Conservation (phyloP, 2,113 vertebrate species). For the Montifringilla adamsi region DNA sequence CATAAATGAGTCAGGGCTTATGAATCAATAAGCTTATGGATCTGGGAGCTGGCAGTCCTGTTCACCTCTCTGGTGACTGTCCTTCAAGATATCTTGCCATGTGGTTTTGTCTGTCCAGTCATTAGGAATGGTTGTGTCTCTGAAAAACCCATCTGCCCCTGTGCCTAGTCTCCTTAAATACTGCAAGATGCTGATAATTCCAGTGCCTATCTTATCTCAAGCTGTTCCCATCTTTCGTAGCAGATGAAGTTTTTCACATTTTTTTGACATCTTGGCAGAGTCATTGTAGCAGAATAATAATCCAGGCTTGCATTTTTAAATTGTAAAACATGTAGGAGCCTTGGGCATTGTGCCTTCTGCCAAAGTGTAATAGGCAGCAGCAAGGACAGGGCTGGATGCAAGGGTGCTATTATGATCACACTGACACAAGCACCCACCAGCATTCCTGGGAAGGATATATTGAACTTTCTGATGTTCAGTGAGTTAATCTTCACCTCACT, state of each 20-base stretch:
- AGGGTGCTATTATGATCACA: neutral
- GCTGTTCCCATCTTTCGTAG: neutral
- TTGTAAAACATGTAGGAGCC: neutral
- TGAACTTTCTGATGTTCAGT: neutral
- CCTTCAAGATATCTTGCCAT: neutral
- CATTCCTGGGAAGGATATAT: neutral
- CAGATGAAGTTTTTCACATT: neutral
- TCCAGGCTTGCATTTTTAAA: neutral
- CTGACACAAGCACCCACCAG: neutral
- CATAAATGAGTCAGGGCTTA: neutral
- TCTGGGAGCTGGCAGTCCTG: neutral
- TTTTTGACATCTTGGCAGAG: neutral
- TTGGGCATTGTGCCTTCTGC: slow-evolving; percentile 31
- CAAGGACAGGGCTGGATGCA: neutral
- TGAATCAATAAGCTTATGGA: neutral
- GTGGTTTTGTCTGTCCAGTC: neutral
- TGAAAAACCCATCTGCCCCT: neutral
- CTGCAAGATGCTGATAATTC: neutral
- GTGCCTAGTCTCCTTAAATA: neutral
- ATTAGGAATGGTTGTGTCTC: neutral
- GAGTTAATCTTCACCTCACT: neutral
- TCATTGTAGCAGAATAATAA: slow-evolving; percentile 27
- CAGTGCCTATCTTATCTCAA: neutral
- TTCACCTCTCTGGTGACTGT: neutral
- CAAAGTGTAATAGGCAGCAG: neutral